Evolutionary conservation across 1,140 invertebrate genomes (phyloP).

Genomic region (Scaptomyza montana): DNA sequence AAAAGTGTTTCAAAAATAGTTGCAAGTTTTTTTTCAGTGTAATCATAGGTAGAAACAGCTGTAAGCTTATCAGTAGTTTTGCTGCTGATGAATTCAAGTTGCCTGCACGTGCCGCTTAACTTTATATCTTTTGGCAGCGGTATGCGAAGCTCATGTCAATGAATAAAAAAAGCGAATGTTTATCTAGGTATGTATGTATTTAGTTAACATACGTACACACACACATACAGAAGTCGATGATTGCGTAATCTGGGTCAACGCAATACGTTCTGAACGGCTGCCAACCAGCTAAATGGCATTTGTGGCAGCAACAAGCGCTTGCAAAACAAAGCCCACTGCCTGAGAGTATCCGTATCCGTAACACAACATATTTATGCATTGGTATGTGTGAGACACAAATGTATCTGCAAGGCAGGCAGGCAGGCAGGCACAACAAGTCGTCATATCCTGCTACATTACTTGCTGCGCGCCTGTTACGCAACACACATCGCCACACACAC

Average conservation of each 20-base stretch:
- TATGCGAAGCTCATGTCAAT: conserved; percentile 53
- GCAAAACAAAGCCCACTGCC: conserved; percentile 17
- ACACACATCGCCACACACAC: conserved; percentile 75
- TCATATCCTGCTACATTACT: conserved; percentile 29
- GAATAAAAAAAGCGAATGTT: conserved; percentile 23
- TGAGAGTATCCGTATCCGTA: conserved; percentile 18
- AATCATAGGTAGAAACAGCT: conserved; percentile 23
- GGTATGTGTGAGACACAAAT: conserved; percentile 59
- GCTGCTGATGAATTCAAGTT: conserved; percentile 12
- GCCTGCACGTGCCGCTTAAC: conserved; percentile 43
- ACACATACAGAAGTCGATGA: conserved; percentile 25
- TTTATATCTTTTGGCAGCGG: conserved; percentile 16
- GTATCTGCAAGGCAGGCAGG: conserved; percentile 47
- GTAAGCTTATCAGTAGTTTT: conserved; percentile 22
- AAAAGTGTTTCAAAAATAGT: no score
- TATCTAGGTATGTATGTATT: background rate
- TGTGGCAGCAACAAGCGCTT: conserved; percentile 50
- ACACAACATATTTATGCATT: conserved; percentile 13
- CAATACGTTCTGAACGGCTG: conserved; percentile 54
- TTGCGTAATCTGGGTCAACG: conserved; percentile 77
- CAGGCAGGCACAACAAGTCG: conserved; percentile 42
- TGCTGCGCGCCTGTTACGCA: conserved; percentile 71
- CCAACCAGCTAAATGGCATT: conserved; percentile 22
- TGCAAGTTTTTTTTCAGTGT: background rate
- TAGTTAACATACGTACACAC: background rate